phyloP scores from a whole-genome alignment of 2,797 vertebrate genomes.

The Thalassophryne amazonica region DNA sequence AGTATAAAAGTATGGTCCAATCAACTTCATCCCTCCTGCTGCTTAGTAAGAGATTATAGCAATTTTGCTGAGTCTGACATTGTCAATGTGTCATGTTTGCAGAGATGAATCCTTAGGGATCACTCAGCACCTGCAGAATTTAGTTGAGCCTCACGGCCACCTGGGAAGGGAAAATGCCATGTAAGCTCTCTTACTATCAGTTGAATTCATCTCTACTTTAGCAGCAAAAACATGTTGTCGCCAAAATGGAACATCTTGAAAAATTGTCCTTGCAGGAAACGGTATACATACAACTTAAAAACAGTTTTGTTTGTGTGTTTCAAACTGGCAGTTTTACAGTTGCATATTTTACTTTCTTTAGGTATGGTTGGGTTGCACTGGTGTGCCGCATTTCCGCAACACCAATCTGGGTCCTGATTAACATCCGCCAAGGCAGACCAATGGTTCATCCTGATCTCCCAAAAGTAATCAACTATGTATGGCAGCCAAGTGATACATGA shows the following conservation, averaged over 20 bases:
- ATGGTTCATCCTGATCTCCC: no score
- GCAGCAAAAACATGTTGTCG: slow-evolving; percentile 27
- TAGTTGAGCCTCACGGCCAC: slow-evolving; percentile 51
- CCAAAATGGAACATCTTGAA: slow-evolving; percentile 1
- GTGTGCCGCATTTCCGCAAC: no score
- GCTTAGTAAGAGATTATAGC: slow-evolving; percentile 57
- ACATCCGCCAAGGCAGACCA: no score
- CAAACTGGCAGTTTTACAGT: background rate
- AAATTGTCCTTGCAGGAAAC: slow-evolving; percentile 2
- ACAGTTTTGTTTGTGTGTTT: background rate
- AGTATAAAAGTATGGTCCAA: slow-evolving; percentile 35
- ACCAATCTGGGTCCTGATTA: no score
- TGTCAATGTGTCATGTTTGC: slow-evolving; percentile 68
- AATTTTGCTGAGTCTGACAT: slow-evolving; percentile 73
- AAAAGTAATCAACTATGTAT: no score
- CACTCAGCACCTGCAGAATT: slow-evolving; percentile 58
- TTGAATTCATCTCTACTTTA: slow-evolving; percentile 19
- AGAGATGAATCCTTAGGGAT: slow-evolving; percentile 53
- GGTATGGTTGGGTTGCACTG: no score
- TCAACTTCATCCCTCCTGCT: slow-evolving; percentile 55
- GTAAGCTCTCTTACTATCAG: slow-evolving; percentile 55
- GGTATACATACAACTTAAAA: background rate
- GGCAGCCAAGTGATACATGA: no score
- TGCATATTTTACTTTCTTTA: no score
- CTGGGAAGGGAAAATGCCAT: slow-evolving; percentile 33